Evolutionary conservation across 2,797 vertebrate species (phyloP).

Genomic region (Eulemur albifrons): DNA sequence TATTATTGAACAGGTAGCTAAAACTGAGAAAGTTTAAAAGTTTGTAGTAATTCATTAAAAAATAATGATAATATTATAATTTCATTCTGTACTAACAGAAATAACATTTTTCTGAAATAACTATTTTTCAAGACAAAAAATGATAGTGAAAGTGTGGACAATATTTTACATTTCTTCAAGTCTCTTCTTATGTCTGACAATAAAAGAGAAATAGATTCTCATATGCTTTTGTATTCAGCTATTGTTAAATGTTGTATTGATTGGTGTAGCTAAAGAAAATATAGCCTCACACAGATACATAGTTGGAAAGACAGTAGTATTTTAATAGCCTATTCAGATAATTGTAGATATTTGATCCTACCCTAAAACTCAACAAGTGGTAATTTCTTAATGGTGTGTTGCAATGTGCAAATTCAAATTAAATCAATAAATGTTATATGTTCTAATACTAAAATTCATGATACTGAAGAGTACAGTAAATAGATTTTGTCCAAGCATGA

Average conservation of each 20-base stretch:
- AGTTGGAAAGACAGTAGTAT: neutral
- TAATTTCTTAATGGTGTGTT: neutral
- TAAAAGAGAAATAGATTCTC: neutral
- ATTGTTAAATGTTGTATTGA: neutral
- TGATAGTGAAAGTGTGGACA: neutral
- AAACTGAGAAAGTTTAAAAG: neutral
- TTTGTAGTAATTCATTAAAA: neutral
- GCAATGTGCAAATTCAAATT: neutral
- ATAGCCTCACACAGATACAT: neutral
- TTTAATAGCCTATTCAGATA: neutral
- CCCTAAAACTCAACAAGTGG: neutral
- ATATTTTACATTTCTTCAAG: neutral
- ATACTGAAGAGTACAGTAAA: neutral
- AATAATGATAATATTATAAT: neutral
- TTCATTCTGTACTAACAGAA: neutral
- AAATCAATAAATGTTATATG: neutral
- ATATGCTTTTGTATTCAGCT: neutral
- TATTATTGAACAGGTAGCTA: neutral
- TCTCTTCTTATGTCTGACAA: neutral
- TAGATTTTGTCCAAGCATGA: neutral
- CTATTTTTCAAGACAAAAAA: neutral
- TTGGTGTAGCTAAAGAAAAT: neutral
- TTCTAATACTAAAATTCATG: neutral
- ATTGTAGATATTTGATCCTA: neutral
- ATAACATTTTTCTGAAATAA: neutral